These are phyloP conservation scores for Linurgus olivaceus DNA, from an alignment of 2,797 vertebrate genomes.

Conservation along the genomic window DNA sequence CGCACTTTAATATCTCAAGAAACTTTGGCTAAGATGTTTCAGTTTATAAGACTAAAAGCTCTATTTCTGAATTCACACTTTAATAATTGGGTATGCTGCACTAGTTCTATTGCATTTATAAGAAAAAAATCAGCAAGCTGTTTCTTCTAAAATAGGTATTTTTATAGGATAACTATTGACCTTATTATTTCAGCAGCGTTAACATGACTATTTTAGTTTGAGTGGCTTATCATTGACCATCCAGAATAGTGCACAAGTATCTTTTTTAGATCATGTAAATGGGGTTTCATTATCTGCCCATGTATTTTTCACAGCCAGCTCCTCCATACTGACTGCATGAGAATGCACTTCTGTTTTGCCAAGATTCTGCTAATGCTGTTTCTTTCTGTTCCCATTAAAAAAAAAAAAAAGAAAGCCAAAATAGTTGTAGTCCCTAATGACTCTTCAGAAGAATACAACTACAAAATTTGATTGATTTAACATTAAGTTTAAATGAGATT, in stretches of 20 bases:
- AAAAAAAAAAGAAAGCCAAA: not conserved
- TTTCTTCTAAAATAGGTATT: not conserved
- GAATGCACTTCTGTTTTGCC: slow-evolving; percentile 1
- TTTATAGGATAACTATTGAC: not conserved
- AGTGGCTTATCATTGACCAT: not conserved
- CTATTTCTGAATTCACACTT: not conserved
- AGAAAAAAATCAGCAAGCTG: not conserved
- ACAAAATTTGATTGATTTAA: slow-evolving; percentile 25
- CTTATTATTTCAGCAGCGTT: not conserved
- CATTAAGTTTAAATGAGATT: slow-evolving; percentile 16
- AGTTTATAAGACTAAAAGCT: not conserved
- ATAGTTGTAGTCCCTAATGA: slow-evolving; percentile 7
- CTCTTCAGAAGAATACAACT: not conserved
- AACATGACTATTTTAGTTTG: not conserved
- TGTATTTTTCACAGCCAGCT: not conserved
- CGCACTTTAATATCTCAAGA: not conserved
- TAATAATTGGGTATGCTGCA: not conserved
- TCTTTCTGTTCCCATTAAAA: not conserved
- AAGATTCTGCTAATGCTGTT: not conserved
- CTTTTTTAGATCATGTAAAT: not conserved
- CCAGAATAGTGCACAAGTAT: not conserved
- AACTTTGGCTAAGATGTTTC: not conserved
- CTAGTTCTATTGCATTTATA: not conserved
- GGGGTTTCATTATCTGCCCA: not conserved
- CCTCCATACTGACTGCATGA: not conserved